phyloP scores from a whole-genome alignment of 2,113 vertebrate species.

The Chunga burmeisteri region DNA sequence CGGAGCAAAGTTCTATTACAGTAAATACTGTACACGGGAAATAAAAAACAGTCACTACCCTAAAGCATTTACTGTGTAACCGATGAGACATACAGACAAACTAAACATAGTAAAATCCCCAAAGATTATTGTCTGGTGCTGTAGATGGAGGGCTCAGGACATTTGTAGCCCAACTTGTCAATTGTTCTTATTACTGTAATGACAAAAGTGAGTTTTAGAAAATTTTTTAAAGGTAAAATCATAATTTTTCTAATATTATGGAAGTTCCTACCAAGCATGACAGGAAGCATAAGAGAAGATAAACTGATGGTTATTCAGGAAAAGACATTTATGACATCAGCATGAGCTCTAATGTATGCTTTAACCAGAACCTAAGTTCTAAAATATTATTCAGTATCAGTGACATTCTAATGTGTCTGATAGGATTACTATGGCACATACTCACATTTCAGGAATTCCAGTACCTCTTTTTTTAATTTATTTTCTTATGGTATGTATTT shows the following conservation, averaged over 20 bases:
- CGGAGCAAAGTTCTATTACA: neutral
- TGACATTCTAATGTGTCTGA: neutral
- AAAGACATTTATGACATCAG: neutral
- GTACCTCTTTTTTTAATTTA: neutral
- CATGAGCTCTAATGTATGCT: neutral
- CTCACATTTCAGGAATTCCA: neutral
- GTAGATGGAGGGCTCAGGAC: neutral
- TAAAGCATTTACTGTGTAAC: neutral
- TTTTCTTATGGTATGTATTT: neutral
- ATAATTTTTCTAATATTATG: neutral
- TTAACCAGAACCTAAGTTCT: neutral
- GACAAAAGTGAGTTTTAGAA: neutral
- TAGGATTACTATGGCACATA: neutral
- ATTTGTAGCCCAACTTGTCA: neutral
- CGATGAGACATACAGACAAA: neutral
- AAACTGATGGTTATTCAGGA: neutral
- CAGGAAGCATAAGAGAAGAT: neutral
- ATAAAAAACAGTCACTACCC: neutral
- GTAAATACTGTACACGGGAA: neutral
- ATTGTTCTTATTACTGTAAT: neutral
- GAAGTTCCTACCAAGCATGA: neutral
- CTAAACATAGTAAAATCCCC: neutral
- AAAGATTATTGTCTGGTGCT: neutral
- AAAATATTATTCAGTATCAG: neutral
- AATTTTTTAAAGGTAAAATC: neutral